Evolutionary conservation across 2,113 vertebrate species (phyloP).

Genomic region (Zosterops lateralis): DNA sequence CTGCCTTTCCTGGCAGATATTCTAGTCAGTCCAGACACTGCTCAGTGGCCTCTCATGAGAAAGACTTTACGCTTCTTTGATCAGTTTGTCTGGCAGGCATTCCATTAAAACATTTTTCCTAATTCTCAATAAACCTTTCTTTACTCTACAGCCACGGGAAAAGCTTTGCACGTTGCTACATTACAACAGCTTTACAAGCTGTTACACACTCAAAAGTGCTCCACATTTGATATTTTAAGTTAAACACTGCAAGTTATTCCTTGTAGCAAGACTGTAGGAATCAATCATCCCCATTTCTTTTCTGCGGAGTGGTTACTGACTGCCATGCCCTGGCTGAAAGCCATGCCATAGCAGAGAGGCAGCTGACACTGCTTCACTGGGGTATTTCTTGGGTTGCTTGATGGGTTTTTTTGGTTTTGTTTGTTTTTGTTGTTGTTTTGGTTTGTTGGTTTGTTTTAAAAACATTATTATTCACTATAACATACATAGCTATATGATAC

Average conservation of each 20-base stretch:
- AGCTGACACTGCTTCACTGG: neutral
- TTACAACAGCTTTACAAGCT: neutral
- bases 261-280: neutral
- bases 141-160: rapidly evolving
- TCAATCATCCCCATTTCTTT: neutral
- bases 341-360: neutral
- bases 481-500: rapidly evolving
- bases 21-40: neutral
- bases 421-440: no score
- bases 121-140: neutral
- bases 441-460: neutral
- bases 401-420: no score
- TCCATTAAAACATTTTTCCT: neutral
- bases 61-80: neutral
- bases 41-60: neutral
- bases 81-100: neutral
- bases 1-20: neutral
- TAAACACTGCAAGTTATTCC: neutral
- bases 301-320: neutral
- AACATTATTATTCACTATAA: no score
- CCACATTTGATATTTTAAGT: neutral
- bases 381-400: neutral
- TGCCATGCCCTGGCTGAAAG: neutral
- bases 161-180: neutral
- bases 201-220: rapidly evolving